Conservation (phyloP, 1,140 invertebrate species). For the Meteorus sp. region DNA sequence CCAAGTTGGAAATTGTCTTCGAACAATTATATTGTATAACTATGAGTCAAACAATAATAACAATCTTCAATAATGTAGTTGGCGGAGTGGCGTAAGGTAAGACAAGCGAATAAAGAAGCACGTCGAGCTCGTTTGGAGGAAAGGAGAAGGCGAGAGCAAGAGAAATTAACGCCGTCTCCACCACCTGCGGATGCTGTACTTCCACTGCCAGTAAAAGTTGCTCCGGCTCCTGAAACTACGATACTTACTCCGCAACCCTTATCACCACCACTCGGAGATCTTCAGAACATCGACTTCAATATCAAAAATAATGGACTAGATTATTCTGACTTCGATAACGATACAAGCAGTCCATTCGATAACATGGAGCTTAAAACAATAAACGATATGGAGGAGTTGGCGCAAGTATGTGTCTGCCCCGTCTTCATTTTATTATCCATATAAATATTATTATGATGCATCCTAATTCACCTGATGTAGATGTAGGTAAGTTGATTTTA, state of each 20-base stretch:
- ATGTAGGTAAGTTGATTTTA: too few species aligned
- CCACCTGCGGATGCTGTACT: slow-evolving; percentile 48
- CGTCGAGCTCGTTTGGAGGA: slow-evolving; percentile 63
- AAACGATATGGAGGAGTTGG: slow-evolving; percentile 85
- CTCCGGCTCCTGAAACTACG: slow-evolving; percentile 45
- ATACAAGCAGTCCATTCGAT: slow-evolving; percentile 88
- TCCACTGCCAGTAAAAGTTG: slow-evolving; percentile 60
- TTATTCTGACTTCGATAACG: slow-evolving; percentile 82
- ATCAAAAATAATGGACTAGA: slow-evolving; percentile 58
- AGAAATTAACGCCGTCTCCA: slow-evolving; percentile 44
- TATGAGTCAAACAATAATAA: too few species aligned
- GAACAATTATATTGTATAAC: too few species aligned
- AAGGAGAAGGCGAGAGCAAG: slow-evolving; percentile 48
- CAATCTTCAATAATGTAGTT: slow-evolving; percentile 49
- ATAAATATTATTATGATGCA: neutral
- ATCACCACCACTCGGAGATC: slow-evolving; percentile 43
- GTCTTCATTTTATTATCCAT: neutral
- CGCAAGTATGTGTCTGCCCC: slow-evolving; percentile 62
- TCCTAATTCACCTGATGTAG: too few species aligned
- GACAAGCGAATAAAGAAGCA: slow-evolving; percentile 63
- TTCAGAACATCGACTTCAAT: slow-evolving; percentile 40
- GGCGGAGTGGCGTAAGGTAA: slow-evolving; percentile 67
- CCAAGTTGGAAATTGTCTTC: too few species aligned
- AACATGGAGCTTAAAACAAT: slow-evolving; percentile 88
- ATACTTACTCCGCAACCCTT: slow-evolving; percentile 51